Percentiles rank a stretch among this genome's conserved stretches.
These are phyloP conservation scores for Dorcus parallelipipedus DNA, from an alignment of 2,888 invertebrate genomes.

Conservation along the genomic window DNA sequence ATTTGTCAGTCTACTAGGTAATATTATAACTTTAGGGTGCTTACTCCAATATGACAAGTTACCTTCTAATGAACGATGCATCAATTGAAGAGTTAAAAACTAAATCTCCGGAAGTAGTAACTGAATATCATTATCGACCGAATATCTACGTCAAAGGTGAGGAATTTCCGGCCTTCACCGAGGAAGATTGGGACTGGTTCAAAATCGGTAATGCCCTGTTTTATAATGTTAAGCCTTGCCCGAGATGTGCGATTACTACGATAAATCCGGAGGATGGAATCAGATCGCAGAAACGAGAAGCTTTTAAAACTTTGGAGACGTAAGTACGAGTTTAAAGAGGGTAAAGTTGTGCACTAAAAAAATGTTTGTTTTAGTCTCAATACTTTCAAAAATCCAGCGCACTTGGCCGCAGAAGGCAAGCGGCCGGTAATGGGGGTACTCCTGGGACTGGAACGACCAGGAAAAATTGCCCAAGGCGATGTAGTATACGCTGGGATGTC, in stretches of 20 bases:
- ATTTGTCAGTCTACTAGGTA: too few species aligned
- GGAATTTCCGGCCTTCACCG: constrained; percentile 45
- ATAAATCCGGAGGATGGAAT: constrained; percentile 52
- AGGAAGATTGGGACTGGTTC: constrained; percentile 58
- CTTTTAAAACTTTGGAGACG: constrained; percentile 54
- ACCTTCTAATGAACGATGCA: constrained; percentile 52
- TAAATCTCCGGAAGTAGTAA: constrained; percentile 44
- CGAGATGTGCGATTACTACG: constrained; percentile 50
- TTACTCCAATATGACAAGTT: constrained; percentile 54
- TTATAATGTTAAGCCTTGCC: constrained; percentile 56
- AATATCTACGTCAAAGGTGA: constrained; percentile 54
- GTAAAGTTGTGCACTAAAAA: not conserved
- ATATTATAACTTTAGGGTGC: constrained; percentile 43
- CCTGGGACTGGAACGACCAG: not conserved
- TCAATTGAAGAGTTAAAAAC: constrained; percentile 54
- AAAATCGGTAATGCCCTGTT: constrained; percentile 53
- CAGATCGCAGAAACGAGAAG: constrained; percentile 49
- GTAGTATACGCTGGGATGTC: not conserved
- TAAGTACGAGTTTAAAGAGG: constrained; percentile 30
- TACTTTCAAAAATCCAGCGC: constrained; percentile 1
- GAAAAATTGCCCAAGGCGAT: not conserved
- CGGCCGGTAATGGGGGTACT: constrained; percentile 1
- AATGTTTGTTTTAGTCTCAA: not conserved
- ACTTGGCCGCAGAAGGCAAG: not conserved
- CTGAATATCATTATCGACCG: constrained; percentile 54